Evolutionary conservation across 2,113 vertebrate species (phyloP).

Genomic region (Scopus umbretta): DNA sequence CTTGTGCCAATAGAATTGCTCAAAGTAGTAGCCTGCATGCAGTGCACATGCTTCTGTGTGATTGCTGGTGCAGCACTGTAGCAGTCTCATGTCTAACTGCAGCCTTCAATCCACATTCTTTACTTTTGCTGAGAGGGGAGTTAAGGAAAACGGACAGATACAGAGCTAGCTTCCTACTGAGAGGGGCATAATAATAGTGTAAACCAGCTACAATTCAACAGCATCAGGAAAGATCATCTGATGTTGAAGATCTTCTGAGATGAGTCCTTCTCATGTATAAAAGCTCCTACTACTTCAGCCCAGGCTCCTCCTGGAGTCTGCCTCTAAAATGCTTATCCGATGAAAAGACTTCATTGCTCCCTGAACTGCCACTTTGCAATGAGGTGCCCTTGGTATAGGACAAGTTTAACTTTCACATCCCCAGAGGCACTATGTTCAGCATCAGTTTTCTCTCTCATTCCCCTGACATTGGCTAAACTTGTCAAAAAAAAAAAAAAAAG

Average conservation of each 20-base stretch:
- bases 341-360: not conserved
- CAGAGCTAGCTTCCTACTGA: not conserved
- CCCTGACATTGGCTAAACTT: not conserved
- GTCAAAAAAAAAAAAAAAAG: not conserved
- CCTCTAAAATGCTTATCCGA: not conserved
- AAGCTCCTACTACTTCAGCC: not conserved
- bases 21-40: not conserved
- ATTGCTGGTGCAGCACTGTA: not conserved
- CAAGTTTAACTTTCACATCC: not conserved
- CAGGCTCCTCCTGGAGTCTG: not conserved
- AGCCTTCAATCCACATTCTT: not conserved
- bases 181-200: not conserved
- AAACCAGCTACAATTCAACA: not conserved
- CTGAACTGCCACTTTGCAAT: not conserved
- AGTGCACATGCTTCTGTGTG: fast-evolving
- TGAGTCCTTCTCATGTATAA: not conserved
- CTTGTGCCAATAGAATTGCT: not conserved
- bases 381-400: not conserved
- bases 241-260: not conserved
- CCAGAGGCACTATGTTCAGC: not conserved
- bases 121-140: not conserved
- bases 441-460: not conserved
- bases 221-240: not conserved
- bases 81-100: not conserved
- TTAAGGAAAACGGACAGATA: not conserved